phyloP scores from a whole-genome alignment of 2,888 invertebrate genomes.

The Cotesia congregata region DNA sequence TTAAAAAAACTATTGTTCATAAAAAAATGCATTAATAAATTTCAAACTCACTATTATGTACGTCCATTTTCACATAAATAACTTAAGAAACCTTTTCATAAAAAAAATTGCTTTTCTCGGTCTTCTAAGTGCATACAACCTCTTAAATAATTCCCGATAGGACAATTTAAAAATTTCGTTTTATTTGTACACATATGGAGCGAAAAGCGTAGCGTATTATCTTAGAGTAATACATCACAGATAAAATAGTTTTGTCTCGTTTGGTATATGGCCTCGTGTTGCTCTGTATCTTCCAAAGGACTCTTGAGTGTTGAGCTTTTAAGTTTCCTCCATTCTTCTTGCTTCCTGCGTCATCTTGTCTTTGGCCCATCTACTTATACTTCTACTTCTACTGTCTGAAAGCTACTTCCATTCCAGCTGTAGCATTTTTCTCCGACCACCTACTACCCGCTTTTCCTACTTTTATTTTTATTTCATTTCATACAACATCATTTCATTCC shows the following conservation, averaged over 20 bases:
- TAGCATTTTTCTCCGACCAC: too few relatives aligned
- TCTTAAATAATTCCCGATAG: too few relatives aligned
- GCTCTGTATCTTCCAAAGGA: not conserved
- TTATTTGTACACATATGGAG: not conserved
- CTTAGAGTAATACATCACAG: slow-evolving; percentile 4
- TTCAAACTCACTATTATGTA: too few relatives aligned
- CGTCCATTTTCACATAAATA: too few relatives aligned
- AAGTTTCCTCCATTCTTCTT: slow-evolving; percentile 37
- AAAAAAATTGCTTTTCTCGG: too few relatives aligned
- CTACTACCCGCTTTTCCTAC: not conserved
- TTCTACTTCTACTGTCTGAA: slow-evolving; percentile 37
- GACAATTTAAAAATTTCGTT: too few relatives aligned
- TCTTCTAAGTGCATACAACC: too few relatives aligned
- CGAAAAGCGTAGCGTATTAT: too few relatives aligned
- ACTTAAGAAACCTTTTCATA: too few relatives aligned
- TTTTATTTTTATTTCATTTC: not conserved
- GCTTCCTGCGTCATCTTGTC: slow-evolving; percentile 39
- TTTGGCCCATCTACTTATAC: slow-evolving; percentile 1
- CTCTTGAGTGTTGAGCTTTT: slow-evolving; percentile 36
- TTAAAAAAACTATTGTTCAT: too few relatives aligned
- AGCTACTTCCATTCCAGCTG: slow-evolving; percentile 29
- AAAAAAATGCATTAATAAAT: too few relatives aligned
- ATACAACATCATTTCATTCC: not conserved
- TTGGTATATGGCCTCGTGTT: slow-evolving; percentile 10
- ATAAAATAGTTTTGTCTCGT: slow-evolving; percentile 41